These are phyloP conservation scores for Drosophila pallidifrons DNA, from an alignment of 1,140 invertebrate species.

Conservation along the genomic window DNA sequence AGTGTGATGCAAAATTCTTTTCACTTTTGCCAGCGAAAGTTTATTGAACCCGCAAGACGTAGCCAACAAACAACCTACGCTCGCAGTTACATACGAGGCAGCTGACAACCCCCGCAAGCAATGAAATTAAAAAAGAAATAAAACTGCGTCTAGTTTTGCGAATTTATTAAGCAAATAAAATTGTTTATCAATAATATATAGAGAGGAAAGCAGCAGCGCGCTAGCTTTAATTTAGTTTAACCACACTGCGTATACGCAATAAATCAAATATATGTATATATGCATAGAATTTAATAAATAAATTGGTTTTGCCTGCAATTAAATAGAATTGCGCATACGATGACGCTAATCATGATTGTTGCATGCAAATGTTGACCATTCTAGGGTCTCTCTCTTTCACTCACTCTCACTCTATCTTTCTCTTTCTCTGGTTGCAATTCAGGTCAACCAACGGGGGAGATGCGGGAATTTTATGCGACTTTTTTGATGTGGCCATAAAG, in stretches of 20 bases:
- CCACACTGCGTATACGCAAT: conserved; percentile 20
- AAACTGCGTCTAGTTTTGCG: background rate
- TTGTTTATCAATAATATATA: background rate
- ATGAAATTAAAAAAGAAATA: background rate
- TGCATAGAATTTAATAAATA: conserved; percentile 7
- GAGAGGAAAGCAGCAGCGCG: background rate
- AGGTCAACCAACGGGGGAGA: conserved; percentile 28
- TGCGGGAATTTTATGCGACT: conserved; percentile 19
- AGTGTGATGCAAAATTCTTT: conserved; percentile 41
- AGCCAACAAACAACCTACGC: background rate
- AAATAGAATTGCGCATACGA: conserved; percentile 15
- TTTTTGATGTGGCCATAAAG: conserved; percentile 50
- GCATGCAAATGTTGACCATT: conserved; percentile 21
- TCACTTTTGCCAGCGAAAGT: conserved; percentile 38
- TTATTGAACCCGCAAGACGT: conserved; percentile 63
- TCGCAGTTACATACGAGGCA: background rate
- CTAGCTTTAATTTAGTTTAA: background rate
- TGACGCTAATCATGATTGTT: conserved; percentile 14
- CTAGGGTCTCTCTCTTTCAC: background rate
- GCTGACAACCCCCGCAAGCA: background rate
- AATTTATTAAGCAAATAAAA: conserved; percentile 15
- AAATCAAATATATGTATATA: background rate
- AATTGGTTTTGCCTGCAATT: background rate
- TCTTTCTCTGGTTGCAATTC: conserved; percentile 25
- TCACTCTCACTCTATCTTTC: no score